Conservation (phyloP, 2,113 vertebrate genomes). For the Epinephelus fuscoguttatus region DNA sequence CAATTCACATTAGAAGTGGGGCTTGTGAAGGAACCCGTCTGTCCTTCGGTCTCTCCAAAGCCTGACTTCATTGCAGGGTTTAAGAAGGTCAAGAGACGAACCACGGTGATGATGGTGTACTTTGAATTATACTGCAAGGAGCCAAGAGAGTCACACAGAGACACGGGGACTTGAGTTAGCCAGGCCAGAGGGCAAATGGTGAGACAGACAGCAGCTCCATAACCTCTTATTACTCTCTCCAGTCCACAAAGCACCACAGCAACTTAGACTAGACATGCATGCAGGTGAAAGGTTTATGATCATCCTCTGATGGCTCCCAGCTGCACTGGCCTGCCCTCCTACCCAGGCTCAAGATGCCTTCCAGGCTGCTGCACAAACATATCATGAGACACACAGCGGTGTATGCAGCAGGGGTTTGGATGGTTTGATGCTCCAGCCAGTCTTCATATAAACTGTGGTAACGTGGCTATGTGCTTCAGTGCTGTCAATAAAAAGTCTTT, state of each 20-base stretch:
- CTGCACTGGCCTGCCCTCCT: conserved; percentile 9
- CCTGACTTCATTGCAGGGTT: not conserved
- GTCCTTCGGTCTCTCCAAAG: not conserved
- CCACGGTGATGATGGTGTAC: not conserved
- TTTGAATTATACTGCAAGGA: conserved; percentile 23
- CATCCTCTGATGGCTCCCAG: conserved; percentile 32
- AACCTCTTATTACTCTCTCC: conserved; percentile 28
- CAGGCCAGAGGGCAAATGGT: conserved; percentile 46
- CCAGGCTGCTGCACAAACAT: conserved; percentile 5
- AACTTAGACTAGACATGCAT: conserved; percentile 21
- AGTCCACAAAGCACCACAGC: conserved; percentile 12
- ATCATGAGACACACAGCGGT: not conserved
- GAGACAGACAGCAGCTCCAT: conserved; percentile 40
- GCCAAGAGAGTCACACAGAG: conserved; percentile 19
- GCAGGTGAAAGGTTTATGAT: conserved; percentile 60
- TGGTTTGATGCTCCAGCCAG: not conserved
- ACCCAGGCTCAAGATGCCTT: not conserved
- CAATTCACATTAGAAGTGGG: too few species aligned
- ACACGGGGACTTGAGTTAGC: not conserved
- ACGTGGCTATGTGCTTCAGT: conserved; percentile 16
- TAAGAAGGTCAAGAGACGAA: conserved; percentile 3
- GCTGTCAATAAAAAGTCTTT: conserved; percentile 62
- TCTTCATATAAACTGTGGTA: conserved; percentile 36
- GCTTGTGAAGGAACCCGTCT: not conserved
- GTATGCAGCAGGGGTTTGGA: conserved; percentile 16